Percentiles rank a stretch among this genome's conserved stretches.
Evolutionary conservation across 2,888 invertebrate genomes (phyloP).

Genomic region (Caenorhabditis auriculariae): DNA sequence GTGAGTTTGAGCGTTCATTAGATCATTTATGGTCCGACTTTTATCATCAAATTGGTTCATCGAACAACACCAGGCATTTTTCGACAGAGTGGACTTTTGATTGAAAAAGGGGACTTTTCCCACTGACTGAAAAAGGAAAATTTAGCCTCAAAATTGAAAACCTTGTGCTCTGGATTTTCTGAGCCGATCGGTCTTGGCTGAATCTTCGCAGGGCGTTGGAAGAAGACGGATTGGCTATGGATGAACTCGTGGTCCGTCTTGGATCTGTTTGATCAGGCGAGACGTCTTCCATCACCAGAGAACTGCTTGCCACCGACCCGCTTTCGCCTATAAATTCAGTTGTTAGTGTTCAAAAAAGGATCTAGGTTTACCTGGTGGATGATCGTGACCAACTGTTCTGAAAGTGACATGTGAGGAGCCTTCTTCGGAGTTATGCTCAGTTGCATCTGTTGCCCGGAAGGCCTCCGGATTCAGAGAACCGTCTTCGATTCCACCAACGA

Average conservation of each 20-base stretch:
- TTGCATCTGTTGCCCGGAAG: slow-evolving; percentile 11
- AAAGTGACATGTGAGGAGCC: slow-evolving; percentile 6
- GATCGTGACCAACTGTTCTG: too few relatives aligned
- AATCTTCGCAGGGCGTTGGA: slow-evolving; percentile 27
- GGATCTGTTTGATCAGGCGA: slow-evolving; percentile 6
- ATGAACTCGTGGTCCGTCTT: slow-evolving; percentile 5
- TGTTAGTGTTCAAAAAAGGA: not conserved
- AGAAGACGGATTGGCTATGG: not conserved
- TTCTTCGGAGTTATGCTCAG: slow-evolving; percentile 19
- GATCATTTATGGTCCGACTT: too few relatives aligned
- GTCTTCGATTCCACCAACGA: slow-evolving; percentile 8
- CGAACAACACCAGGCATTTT: not conserved
- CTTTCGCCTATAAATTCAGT: slow-evolving; percentile 7
- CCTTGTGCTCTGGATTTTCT: slow-evolving; percentile 43
- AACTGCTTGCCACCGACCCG: slow-evolving; percentile 15
- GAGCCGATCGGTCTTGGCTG: slow-evolving; percentile 42
- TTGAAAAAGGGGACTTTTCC: too few relatives aligned
- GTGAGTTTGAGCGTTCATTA: too few relatives aligned
- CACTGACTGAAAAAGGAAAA: not conserved
- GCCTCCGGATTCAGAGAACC: slow-evolving; percentile 28
- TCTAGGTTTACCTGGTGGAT: not conserved
- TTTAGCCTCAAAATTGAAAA: slow-evolving; percentile 1
- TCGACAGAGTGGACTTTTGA: not conserved
- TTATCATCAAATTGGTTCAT: not conserved
- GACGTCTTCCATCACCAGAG: slow-evolving; percentile 7